Evolutionary conservation across 2,113 vertebrate genomes (phyloP).

Genomic region (Pedetes capensis): DNA sequence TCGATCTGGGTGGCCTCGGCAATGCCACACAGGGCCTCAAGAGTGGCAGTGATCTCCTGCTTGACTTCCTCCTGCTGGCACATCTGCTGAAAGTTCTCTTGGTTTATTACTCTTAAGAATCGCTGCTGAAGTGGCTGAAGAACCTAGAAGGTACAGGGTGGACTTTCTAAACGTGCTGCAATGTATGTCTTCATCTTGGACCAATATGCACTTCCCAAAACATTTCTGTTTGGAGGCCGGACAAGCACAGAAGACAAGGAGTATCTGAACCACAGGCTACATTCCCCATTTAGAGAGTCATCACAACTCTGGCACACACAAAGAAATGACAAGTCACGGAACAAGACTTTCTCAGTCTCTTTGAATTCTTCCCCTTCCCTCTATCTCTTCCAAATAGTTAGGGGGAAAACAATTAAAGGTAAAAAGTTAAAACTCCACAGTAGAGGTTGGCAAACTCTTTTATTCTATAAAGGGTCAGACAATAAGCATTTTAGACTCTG

Average conservation of each 20-base stretch:
- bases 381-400: not conserved
- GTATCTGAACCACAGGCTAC: not conserved
- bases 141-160: constrained; percentile 83
- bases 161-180: not conserved
- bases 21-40: constrained; percentile 97
- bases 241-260: not conserved
- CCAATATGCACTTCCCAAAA: not conserved
- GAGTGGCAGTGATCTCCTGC: constrained; percentile 94
- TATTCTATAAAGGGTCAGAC: not conserved
- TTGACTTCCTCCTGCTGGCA: constrained; percentile 97
- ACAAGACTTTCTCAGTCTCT: not conserved
- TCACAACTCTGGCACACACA: not conserved
- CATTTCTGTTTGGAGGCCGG: not conserved
- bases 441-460: not conserved
- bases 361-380: not conserved
- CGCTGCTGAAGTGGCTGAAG: constrained; percentile 97
- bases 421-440: not conserved
- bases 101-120: constrained; percentile 98
- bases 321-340: not conserved
- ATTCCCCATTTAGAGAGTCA: not conserved
- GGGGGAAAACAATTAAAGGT: not conserved
- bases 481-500: not conserved
- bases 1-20: constrained; percentile 98
- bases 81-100: constrained; percentile 98
- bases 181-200: not conserved